These are phyloP conservation scores for Endomychus coccineus DNA, from an alignment of 2,888 invertebrate species.

Conservation along the genomic window DNA sequence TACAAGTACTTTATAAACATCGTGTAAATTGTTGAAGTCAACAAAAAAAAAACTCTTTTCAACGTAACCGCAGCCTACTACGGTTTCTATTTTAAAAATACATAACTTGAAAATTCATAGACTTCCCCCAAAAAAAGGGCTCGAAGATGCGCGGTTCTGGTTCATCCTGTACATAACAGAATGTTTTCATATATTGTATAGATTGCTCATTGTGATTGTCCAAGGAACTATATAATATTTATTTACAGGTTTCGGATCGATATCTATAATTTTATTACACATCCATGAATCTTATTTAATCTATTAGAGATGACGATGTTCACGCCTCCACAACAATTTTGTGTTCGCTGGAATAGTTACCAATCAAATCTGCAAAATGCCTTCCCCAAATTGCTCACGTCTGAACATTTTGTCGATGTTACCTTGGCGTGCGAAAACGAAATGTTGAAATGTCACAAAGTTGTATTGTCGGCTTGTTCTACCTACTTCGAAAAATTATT, in stretches of 20 bases:
- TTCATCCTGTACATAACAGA: too few relatives aligned
- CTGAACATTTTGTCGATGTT: conserved; percentile 83
- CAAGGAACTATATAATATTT: too few relatives aligned
- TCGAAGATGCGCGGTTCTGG: too few relatives aligned
- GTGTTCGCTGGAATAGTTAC: conserved; percentile 76
- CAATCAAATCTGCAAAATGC: conserved; percentile 72
- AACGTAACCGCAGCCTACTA: too few relatives aligned
- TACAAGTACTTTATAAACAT: too few relatives aligned
- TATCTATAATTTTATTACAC: conserved; percentile 6
- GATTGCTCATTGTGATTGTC: too few relatives aligned
- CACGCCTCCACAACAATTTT: conserved; percentile 57
- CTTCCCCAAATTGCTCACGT: conserved; percentile 65
- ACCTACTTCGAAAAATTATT: conserved; percentile 74
- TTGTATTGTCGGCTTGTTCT: conserved; percentile 78
- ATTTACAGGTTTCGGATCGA: conserved; percentile 6
- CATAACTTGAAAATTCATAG: not conserved
- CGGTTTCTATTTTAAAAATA: not conserved
- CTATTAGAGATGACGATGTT: conserved; percentile 17
- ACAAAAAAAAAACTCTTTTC: too few relatives aligned
- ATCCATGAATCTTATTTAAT: not conserved
- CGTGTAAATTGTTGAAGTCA: too few relatives aligned
- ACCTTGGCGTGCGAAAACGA: conserved; percentile 82
- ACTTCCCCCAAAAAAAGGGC: too few relatives aligned
- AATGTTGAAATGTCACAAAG: conserved; percentile 79
- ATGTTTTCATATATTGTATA: too few relatives aligned